Conservation (phyloP, 2,113 vertebrate genomes). For the Paratilapia polleni region DNA sequence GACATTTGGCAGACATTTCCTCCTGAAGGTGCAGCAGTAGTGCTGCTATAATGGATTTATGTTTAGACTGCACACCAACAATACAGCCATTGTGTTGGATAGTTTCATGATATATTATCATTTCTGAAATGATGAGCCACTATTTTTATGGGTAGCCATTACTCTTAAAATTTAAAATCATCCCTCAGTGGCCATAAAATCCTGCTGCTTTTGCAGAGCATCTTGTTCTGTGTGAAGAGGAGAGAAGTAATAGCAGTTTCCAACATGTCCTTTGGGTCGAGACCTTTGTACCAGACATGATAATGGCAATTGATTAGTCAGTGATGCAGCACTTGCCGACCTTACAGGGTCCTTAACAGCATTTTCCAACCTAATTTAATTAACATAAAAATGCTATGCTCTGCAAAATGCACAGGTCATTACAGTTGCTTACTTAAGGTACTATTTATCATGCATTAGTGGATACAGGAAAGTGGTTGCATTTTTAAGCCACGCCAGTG, state of each 20-base stretch:
- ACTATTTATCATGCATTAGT: conserved; percentile 48
- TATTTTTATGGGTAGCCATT: conserved; percentile 41
- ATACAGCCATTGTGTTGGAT: conserved; percentile 8
- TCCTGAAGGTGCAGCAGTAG: conserved; percentile 4
- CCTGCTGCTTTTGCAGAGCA: conserved; percentile 1
- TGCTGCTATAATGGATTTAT: conserved; percentile 21
- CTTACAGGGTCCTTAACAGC: conserved; percentile 55
- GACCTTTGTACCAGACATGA: conserved; percentile 53
- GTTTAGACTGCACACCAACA: conserved; percentile 19
- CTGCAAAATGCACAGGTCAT: conserved; percentile 52
- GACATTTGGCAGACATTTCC: conserved; percentile 20
- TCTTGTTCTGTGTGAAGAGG: conserved; percentile 14
- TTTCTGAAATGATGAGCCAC: conserved; percentile 22
- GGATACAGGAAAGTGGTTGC: conserved; percentile 8
- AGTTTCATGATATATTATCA: conserved; percentile 11
- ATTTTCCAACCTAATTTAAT: conserved; percentile 68
- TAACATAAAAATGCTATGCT: conserved; percentile 64
- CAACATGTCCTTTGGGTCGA: conserved; percentile 43
- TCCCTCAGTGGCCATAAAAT: conserved; percentile 2
- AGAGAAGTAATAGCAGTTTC: conserved; percentile 6
- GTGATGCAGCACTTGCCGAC: conserved; percentile 60
- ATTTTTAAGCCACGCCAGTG: conserved; percentile 7
- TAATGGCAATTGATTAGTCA: conserved; percentile 73
- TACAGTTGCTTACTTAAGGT: conserved; percentile 47
- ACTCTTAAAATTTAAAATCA: conserved; percentile 36